Percentiles rank a stretch among this genome's conserved stretches.
phyloP scores from a whole-genome alignment of 2,797 vertebrate species.

The Varecia variegata region DNA sequence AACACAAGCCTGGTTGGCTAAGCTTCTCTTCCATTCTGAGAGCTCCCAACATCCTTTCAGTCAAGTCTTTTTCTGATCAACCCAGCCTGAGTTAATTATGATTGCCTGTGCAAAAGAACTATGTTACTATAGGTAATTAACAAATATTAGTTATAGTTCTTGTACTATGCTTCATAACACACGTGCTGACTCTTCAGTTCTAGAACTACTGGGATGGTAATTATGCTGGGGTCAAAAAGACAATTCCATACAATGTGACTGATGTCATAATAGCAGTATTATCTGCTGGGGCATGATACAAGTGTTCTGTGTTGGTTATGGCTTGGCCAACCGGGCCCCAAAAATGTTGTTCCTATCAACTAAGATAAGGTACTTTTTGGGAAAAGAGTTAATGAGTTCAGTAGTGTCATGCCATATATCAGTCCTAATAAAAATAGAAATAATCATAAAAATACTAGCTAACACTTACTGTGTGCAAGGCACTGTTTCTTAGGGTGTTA shows the following conservation, averaged over 20 bases:
- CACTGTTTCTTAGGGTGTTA: background rate
- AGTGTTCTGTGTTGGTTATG: background rate
- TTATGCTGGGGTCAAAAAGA: background rate
- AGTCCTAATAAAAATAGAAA: background rate
- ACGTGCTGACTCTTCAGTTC: background rate
- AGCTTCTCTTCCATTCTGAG: background rate
- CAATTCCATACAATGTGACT: background rate
- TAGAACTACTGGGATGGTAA: background rate
- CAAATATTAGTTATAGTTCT: background rate
- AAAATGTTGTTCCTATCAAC: background rate
- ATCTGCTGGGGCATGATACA: background rate
- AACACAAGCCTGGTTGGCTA: background rate
- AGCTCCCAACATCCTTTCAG: background rate
- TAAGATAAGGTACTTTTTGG: background rate
- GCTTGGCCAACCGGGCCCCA: background rate
- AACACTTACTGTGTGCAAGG: background rate
- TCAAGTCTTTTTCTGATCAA: background rate
- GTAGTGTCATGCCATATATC: background rate
- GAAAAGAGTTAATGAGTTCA: background rate
- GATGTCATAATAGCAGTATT: background rate
- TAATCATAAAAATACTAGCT: background rate
- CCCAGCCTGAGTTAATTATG: background rate
- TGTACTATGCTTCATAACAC: background rate
- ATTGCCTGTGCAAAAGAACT: background rate
- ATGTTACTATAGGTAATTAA: background rate